Percentiles rank a stretch among this genome's conserved stretches.
phyloP scores from a whole-genome alignment of 1,140 invertebrate species.

The Helicoverpa armigera region DNA sequence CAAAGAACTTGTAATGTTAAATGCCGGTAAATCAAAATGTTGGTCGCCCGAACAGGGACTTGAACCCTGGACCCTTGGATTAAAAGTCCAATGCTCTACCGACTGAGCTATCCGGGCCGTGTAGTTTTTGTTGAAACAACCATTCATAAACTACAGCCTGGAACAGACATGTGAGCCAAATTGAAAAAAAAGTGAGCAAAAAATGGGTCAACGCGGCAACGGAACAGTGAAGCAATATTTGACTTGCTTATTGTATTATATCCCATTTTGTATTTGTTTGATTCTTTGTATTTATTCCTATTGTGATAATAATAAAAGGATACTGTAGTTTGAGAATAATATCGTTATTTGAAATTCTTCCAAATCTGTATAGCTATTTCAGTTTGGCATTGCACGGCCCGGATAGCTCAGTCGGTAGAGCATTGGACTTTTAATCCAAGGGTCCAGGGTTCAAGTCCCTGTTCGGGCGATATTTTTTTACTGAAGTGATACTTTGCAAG shows the following conservation, averaged over 20 bases:
- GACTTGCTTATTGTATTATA: neutral
- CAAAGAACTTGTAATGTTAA: too few species aligned
- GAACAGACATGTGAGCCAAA: slow-evolving; percentile 8
- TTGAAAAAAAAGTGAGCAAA: neutral
- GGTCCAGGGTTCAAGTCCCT: slow-evolving; percentile 51
- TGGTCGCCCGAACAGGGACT: slow-evolving; percentile 47
- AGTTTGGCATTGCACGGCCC: neutral
- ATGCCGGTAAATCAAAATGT: neutral
- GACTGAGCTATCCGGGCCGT: slow-evolving; percentile 53
- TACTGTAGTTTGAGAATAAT: neutral
- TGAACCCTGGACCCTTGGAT: slow-evolving; percentile 52
- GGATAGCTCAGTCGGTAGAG: slow-evolving; percentile 53
- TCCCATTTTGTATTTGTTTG: neutral
- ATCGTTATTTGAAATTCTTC: neutral
- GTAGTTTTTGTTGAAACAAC: neutral
- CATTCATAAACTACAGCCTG: neutral
- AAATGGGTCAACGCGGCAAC: neutral
- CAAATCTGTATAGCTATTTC: slow-evolving; percentile 15
- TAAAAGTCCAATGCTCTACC: slow-evolving; percentile 52
- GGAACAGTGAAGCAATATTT: neutral
- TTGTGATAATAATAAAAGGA: neutral
- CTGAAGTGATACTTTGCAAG: too few species aligned
- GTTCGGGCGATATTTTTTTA: slow-evolving; percentile 30
- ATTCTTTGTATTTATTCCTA: neutral
- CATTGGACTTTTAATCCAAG: slow-evolving; percentile 51